These are phyloP conservation scores for Berghia stephanieae DNA, from an alignment of 1,140 invertebrate species.

Conservation along the genomic window DNA sequence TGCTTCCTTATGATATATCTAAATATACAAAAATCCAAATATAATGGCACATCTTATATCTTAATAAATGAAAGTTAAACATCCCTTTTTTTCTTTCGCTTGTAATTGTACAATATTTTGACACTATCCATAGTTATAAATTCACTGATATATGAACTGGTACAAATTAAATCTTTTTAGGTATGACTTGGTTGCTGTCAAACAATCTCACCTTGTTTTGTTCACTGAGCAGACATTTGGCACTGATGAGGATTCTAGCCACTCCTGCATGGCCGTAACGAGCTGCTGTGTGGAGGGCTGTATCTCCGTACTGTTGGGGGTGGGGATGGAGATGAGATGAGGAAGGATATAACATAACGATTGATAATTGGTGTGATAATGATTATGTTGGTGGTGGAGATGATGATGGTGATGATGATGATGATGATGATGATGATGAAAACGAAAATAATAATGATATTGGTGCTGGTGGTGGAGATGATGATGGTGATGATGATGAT, in stretches of 20 bases:
- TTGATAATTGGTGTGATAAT: not conserved
- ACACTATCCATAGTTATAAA: no score
- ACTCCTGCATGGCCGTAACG: slow-evolving; percentile 96
- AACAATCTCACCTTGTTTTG: slow-evolving; percentile 88
- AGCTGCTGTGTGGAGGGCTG: slow-evolving; percentile 90
- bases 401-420: not conserved
- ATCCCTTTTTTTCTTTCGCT: no score
- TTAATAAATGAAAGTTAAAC: no score
- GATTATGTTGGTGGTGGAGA: not conserved
- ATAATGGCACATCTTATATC: no score
- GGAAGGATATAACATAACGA: not conserved
- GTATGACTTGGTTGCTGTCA: no score
- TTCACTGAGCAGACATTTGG: slow-evolving; percentile 84
- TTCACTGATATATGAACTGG: no score
- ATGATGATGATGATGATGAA: not conserved
- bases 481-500: not conserved
- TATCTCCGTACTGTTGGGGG: slow-evolving; percentile 79
- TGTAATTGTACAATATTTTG: no score
- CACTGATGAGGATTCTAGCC: slow-evolving; percentile 87
- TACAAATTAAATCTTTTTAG: no score
- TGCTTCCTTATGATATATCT: no score
- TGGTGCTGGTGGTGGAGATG: not conserved
- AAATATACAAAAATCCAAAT: no score
- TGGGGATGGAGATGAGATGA: not conserved
- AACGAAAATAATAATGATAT: not conserved